Evolutionary conservation across 1,140 invertebrate species (phyloP).

Genomic region (Andricus grossulariae): DNA sequence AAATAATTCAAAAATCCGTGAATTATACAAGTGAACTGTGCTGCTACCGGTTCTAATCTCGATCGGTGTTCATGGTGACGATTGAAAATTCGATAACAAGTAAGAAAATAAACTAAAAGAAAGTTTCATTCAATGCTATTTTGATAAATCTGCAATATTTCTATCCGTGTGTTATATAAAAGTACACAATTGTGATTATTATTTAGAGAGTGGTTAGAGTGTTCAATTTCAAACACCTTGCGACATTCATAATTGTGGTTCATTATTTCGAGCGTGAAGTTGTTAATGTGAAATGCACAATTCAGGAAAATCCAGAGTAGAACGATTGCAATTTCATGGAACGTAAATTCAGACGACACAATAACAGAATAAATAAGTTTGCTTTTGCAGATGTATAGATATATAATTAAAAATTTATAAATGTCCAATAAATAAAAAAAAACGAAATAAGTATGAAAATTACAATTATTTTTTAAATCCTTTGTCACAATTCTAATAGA

Average conservation of each 20-base stretch:
- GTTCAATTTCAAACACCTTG: background rate
- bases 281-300: slow-evolving; percentile 11
- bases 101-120: slow-evolving; percentile 42
- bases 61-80: slow-evolving; percentile 48
- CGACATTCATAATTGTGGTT: background rate
- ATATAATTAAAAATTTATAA: too few species aligned
- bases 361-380: too few species aligned
- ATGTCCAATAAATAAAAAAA: too few species aligned
- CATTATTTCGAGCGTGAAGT: background rate
- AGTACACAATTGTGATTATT: background rate
- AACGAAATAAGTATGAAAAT: too few species aligned
- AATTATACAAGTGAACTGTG: slow-evolving; percentile 62
- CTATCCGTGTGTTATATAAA: background rate
- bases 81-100: background rate
- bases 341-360: too few species aligned
- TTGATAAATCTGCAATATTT: slow-evolving; percentile 4
- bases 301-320: background rate
- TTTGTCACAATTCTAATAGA: too few species aligned
- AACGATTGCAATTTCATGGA: background rate
- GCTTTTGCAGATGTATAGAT: too few species aligned
- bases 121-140: slow-evolving; percentile 44
- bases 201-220: background rate
- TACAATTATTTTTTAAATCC: too few species aligned
- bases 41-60: slow-evolving; percentile 47
- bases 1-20: slow-evolving; percentile 40